Percentiles rank a stretch among this genome's conserved stretches.
These are phyloP conservation scores for Ptychodera flava DNA, from an alignment of 35 echinoderm and acorn worm species.

Conservation along the genomic window DNA sequence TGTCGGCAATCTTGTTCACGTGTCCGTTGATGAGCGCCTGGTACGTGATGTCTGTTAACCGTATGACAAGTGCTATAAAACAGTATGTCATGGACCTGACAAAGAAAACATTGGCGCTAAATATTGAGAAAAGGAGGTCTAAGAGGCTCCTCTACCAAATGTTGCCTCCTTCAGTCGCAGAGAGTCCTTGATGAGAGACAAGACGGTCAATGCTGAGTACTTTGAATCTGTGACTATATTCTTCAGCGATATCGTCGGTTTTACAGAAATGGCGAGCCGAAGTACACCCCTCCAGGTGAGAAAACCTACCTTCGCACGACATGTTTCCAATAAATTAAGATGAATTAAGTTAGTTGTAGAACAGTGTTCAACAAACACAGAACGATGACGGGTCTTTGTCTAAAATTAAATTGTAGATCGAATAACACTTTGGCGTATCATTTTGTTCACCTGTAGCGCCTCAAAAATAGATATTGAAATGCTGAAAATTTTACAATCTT, in stretches of 20 bases:
- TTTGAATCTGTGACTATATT: not conserved
- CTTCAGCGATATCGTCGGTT: not conserved
- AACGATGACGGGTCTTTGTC: too few relatives aligned
- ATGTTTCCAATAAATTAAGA: too few relatives aligned
- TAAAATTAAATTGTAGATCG: too few relatives aligned
- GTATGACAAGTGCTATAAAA: conserved; percentile 29
- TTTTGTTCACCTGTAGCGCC: too few relatives aligned
- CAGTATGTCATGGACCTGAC: conserved; percentile 20
- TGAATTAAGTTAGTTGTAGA: too few relatives aligned
- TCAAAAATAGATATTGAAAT: too few relatives aligned
- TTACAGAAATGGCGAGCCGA: not conserved
- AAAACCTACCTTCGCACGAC: too few relatives aligned
- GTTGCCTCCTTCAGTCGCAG: not conserved
- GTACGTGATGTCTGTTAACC: not conserved
- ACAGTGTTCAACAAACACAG: too few relatives aligned
- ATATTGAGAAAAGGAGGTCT: not conserved
- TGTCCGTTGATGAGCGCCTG: not conserved
- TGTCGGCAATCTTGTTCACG: not conserved
- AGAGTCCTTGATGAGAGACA: not conserved
- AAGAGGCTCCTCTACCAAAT: not conserved
- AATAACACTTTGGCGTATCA: too few relatives aligned
- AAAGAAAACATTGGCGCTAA: not conserved
- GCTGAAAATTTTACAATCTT: too few relatives aligned
- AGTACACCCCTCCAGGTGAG: conserved; percentile 40
- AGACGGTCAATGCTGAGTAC: not conserved